Percentiles rank a stretch among this genome's conserved stretches.
These are phyloP conservation scores for Hypolimnas misippus DNA, from an alignment of 2,888 invertebrate genomes.

Conservation along the genomic window DNA sequence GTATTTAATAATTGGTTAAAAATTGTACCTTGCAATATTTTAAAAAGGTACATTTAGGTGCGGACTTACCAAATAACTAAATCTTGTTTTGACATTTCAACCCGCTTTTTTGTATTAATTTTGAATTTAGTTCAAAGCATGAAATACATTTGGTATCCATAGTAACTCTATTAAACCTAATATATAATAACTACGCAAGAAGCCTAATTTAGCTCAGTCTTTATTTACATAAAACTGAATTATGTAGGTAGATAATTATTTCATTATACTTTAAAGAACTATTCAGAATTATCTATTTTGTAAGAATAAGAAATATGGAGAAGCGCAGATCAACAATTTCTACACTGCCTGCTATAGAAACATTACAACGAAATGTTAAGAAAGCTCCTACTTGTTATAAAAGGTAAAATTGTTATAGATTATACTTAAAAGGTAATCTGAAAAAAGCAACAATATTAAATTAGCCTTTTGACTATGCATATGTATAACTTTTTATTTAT, in stretches of 20 bases:
- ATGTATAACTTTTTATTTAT: not conserved
- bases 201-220: too few species aligned
- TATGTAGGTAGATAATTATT: not conserved
- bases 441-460: slow-evolving; percentile 5
- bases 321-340: slow-evolving; percentile 46
- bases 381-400: slow-evolving; percentile 59
- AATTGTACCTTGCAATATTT: too few species aligned
- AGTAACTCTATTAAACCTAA: not conserved
- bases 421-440: not conserved
- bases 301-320: slow-evolving; percentile 21
- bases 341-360: slow-evolving; percentile 71
- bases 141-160: not conserved
- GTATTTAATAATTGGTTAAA: too few species aligned
- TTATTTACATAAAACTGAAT: not conserved
- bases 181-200: too few species aligned
- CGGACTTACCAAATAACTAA: not conserved
- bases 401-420: slow-evolving; percentile 52
- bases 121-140: slow-evolving; percentile 6
- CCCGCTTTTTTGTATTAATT: slow-evolving; percentile 12
- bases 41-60: too few species aligned
- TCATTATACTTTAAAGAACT: not conserved
- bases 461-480: not conserved
- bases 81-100: not conserved
- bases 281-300: not conserved
- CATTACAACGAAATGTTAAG: slow-evolving; percentile 68